phyloP scores from a whole-genome alignment of 2,797 vertebrate species.

The Streptopelia turtur region DNA sequence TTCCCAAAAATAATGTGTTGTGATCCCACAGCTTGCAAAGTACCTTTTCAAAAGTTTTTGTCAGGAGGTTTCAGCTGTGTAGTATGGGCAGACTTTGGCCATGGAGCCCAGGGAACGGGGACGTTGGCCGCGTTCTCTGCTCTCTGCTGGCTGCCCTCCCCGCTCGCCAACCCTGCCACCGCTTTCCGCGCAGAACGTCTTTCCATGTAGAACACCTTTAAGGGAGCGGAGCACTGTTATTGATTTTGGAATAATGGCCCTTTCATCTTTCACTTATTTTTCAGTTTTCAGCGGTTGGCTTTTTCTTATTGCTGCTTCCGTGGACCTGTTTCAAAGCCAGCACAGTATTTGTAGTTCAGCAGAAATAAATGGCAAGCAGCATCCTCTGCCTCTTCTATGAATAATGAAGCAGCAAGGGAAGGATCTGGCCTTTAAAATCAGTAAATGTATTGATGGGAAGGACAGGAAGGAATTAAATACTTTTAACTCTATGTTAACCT shows the following conservation, averaged over 20 bases:
- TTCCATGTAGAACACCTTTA: conserved; percentile 28
- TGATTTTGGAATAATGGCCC: conserved; percentile 72
- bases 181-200: rapidly evolving
- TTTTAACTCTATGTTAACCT: neutral
- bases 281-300: conserved; percentile 58
- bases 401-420: conserved; percentile 71
- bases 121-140: neutral
- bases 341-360: conserved; percentile 44
- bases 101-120: neutral
- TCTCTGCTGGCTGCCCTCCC: neutral
- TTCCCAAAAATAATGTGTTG: neutral
- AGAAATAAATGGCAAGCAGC: conserved; percentile 60
- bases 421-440: conserved; percentile 41
- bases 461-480: conserved; percentile 37
- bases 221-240: conserved; percentile 59
- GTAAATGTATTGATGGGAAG: conserved; percentile 24
- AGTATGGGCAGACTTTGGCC: neutral
- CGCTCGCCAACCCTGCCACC: rapidly evolving
- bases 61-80: neutral
- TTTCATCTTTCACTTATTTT: conserved; percentile 76
- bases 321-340: conserved; percentile 65
- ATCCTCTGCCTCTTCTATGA: conserved; percentile 37
- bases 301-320: conserved; percentile 59
- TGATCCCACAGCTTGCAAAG: neutral
- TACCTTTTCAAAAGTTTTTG: neutral